phyloP scores from a whole-genome alignment of 2,888 invertebrate genomes.

The Nomada fabriciana region DNA sequence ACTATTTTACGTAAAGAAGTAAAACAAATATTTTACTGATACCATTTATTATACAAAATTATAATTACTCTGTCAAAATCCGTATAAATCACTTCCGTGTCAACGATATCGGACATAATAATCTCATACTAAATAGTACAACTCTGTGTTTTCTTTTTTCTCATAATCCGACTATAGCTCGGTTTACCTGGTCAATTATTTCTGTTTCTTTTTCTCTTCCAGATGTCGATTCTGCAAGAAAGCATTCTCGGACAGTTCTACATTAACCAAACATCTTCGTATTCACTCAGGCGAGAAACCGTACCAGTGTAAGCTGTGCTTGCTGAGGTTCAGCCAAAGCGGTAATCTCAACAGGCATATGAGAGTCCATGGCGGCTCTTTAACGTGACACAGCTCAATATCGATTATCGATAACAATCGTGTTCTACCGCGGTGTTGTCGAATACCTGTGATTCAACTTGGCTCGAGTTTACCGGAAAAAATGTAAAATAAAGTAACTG shows the following conservation, averaged over 20 bases:
- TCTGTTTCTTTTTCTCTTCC: slow-evolving; percentile 59
- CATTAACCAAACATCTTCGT: slow-evolving; percentile 97
- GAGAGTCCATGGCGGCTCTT: slow-evolving; percentile 93
- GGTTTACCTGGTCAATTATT: neutral
- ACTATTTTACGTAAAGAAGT: neutral
- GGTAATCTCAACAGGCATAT: slow-evolving; percentile 99
- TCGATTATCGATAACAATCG: slow-evolving; percentile 69
- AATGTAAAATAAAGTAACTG: slow-evolving; percentile 50
- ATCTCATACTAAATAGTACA: neutral
- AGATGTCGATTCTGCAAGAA: slow-evolving; percentile 98
- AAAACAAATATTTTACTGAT: neutral
- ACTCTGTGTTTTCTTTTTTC: neutral
- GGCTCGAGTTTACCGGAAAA: slow-evolving; percentile 69
- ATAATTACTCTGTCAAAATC: neutral
- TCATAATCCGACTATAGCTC: neutral
- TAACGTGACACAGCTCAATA: slow-evolving; percentile 81
- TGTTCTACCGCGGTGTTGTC: slow-evolving; percentile 79
- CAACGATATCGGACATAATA: neutral
- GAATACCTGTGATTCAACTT: slow-evolving; percentile 82
- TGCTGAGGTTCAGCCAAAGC: slow-evolving; percentile 98
- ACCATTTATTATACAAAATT: neutral
- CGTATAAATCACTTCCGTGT: slow-evolving; percentile 7
- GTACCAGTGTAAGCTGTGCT: slow-evolving; percentile 98
- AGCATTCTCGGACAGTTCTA: slow-evolving; percentile 99
- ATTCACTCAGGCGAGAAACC: slow-evolving; percentile 97